Percentiles rank a stretch among this genome's conserved stretches.
Conservation (phyloP, 2,797 vertebrate genomes). For the Thripadectes ignobilis region DNA sequence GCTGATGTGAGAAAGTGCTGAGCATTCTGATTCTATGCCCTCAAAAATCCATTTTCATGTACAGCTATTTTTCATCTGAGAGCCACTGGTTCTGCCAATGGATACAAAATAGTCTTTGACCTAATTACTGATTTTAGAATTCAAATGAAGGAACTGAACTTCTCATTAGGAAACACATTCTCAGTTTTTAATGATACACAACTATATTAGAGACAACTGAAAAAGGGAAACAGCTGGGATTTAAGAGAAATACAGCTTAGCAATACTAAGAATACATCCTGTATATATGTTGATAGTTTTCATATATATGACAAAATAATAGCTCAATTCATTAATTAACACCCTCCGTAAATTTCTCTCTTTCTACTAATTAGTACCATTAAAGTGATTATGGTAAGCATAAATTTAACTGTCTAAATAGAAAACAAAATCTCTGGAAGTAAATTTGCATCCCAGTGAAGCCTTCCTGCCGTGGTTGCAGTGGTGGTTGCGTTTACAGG, state of each 20-base stretch:
- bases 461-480: accelerated
- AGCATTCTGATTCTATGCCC: neutral
- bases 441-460: neutral
- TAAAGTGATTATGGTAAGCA: neutral
- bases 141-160: neutral
- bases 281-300: neutral
- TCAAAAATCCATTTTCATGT: neutral
- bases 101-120: neutral
- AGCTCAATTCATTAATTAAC: neutral
- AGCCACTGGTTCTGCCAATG: neutral
- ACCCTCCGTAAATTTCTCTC: neutral
- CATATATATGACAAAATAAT: neutral
- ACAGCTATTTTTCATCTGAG: neutral
- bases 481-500: neutral
- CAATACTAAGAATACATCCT: neutral
- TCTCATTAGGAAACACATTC: neutral
- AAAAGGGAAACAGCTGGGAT: neutral
- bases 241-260: neutral
- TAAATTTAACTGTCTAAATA: neutral
- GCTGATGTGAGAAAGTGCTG: neutral
- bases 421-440: neutral
- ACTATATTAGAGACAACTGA: neutral
- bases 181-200: neutral
- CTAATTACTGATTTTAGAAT: slow-evolving; percentile 15
- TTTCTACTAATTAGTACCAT: neutral